A percentile compares a stretch with the other conserved stretches of the same genome.
phyloP scores from a whole-genome alignment of 2,113 vertebrate genomes.

The Crotalus viridis region DNA sequence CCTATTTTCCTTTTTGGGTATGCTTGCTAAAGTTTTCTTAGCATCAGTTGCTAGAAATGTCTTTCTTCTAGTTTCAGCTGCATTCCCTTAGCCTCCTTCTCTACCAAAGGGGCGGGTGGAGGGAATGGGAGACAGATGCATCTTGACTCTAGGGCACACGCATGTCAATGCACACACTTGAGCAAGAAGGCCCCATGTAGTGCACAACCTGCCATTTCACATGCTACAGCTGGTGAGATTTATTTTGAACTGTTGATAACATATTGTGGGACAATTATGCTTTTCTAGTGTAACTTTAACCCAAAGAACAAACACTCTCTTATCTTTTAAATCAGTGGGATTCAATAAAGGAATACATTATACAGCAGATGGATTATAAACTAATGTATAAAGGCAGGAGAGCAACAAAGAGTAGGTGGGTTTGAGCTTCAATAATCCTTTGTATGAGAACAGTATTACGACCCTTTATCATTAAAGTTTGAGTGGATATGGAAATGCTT shows the following conservation, averaged over 20 bases:
- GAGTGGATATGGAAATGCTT: background rate
- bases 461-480: background rate
- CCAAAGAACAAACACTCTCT: conserved; percentile 13
- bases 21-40: background rate
- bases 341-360: background rate
- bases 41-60: background rate
- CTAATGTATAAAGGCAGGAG: background rate
- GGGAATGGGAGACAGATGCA: conserved; percentile 8
- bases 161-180: conserved; percentile 9
- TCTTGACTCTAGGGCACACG: conserved; percentile 14
- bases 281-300: conserved; percentile 21
- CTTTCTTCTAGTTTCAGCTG: background rate
- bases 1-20: background rate
- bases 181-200: conserved; percentile 7
- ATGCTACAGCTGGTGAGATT: conserved; percentile 10
- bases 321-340: conserved; percentile 12
- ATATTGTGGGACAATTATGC: conserved; percentile 27
- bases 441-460: background rate
- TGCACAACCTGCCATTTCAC: conserved; percentile 23
- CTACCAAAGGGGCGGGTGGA: background rate
- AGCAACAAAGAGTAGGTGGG: background rate
- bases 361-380: background rate
- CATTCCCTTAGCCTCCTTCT: background rate
- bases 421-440: background rate
- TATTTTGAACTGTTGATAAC: conserved; percentile 24